These are phyloP conservation scores for Vulpes ferrilata DNA, from an alignment of 2,113 vertebrate genomes.

Conservation along the genomic window DNA sequence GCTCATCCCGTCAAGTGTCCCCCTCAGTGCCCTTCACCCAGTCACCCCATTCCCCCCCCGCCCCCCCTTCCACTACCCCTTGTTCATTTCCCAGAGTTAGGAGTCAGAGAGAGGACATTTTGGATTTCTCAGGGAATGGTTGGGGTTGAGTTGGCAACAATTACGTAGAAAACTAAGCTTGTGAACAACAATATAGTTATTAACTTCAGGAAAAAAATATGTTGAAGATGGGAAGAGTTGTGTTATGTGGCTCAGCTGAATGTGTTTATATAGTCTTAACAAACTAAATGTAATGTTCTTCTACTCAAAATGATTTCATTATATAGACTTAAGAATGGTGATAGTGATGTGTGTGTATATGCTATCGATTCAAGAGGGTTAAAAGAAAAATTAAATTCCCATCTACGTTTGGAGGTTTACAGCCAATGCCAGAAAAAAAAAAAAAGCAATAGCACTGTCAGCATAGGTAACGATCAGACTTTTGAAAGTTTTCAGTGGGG, in stretches of 20 bases:
- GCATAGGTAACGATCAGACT: not conserved
- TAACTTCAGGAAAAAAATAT: conserved; percentile 13
- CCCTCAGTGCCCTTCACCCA: no score
- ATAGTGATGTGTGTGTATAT: not conserved
- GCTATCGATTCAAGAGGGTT: not conserved
- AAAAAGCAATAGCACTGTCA: not conserved
- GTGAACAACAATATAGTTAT: not conserved
- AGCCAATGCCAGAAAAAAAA: not conserved
- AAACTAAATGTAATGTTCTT: conserved; percentile 3
- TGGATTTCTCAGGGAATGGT: not conserved
- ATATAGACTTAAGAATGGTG: not conserved
- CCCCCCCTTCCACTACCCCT: no score
- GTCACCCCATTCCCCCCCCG: no score
- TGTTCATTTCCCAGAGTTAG: no score
- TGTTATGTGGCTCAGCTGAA: not conserved
- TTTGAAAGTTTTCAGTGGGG: not conserved
- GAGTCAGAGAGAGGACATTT: not conserved
- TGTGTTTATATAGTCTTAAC: conserved; percentile 16
- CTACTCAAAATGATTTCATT: not conserved
- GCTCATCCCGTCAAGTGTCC: no score
- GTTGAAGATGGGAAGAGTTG: conserved; percentile 10
- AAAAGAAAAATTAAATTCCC: conserved; percentile 22
- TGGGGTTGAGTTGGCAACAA: not conserved
- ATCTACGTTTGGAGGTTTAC: not conserved
- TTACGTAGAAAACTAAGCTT: not conserved